Percentiles rank a stretch among this genome's conserved stretches.
Evolutionary conservation across 2,113 vertebrate genomes (phyloP).

Genomic region (Leptobrachium leishanense): DNA sequence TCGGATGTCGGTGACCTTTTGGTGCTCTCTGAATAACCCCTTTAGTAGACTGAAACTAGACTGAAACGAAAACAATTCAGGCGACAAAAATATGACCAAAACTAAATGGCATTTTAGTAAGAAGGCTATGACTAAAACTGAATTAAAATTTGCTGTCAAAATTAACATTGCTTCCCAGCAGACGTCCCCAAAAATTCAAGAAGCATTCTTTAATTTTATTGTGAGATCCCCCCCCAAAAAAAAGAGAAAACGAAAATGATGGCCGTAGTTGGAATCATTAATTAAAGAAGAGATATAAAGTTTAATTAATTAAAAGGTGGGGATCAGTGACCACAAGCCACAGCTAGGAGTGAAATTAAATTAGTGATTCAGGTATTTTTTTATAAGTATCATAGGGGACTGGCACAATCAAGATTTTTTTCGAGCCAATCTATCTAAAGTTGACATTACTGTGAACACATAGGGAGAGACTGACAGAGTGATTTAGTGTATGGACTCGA

Average conservation of each 20-base stretch:
- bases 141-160: no score
- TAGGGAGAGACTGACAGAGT: constrained; percentile 30
- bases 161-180: no score
- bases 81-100: no score
- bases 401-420: constrained; percentile 23
- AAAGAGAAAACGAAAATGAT: neutral
- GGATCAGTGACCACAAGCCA: constrained; percentile 24
- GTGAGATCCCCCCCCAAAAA: no score
- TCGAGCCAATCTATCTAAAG: constrained; percentile 25
- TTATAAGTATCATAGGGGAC: constrained; percentile 1
- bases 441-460: constrained; percentile 31
- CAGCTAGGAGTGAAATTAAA: constrained; percentile 30
- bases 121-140: no score
- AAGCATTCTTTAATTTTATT: no score
- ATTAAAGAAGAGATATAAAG: constrained; percentile 15
- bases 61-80: no score
- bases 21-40: no score
- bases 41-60: no score
- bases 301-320: constrained; percentile 43
- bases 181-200: no score
- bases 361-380: constrained; percentile 28
- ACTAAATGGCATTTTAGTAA: no score
- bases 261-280: neutral
- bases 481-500: constrained; percentile 18
- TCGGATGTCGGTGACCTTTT: no score